phyloP scores from a whole-genome alignment of 1,140 invertebrate genomes.

The Parasteatoda tepidariorum region DNA sequence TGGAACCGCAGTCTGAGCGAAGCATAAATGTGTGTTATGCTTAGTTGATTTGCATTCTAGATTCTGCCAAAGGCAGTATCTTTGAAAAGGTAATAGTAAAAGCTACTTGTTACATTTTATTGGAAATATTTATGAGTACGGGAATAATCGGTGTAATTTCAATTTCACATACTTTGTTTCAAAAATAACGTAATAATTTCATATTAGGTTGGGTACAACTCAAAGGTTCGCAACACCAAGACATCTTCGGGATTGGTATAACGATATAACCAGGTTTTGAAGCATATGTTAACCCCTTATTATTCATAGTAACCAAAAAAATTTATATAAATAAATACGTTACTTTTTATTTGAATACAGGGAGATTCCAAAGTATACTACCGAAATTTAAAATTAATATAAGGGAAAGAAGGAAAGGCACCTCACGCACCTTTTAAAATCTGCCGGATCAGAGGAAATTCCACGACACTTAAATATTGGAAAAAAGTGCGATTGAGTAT shows the following conservation, averaged over 20 bases:
- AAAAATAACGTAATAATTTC: neutral
- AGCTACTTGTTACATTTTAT: neutral
- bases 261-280: neutral
- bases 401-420: neutral
- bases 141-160: conserved; percentile 3
- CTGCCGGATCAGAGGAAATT: neutral
- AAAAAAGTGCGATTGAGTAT: neutral
- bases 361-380: neutral
- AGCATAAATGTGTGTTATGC: conserved; percentile 1
- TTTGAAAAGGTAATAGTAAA: neutral
- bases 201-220: neutral
- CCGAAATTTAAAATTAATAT: neutral
- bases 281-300: neutral
- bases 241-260: neutral
- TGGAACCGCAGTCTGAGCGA: neutral
- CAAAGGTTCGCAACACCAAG: neutral
- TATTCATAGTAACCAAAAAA: neutral
- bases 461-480: neutral
- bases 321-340: neutral
- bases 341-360: neutral
- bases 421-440: neutral
- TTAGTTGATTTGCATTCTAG: conserved; percentile 3
- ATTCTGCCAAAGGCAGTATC: neutral
- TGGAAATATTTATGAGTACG: neutral
- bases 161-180: neutral